phyloP scores from a whole-genome alignment of 2,888 invertebrate species.

The Macrophya annulata region DNA sequence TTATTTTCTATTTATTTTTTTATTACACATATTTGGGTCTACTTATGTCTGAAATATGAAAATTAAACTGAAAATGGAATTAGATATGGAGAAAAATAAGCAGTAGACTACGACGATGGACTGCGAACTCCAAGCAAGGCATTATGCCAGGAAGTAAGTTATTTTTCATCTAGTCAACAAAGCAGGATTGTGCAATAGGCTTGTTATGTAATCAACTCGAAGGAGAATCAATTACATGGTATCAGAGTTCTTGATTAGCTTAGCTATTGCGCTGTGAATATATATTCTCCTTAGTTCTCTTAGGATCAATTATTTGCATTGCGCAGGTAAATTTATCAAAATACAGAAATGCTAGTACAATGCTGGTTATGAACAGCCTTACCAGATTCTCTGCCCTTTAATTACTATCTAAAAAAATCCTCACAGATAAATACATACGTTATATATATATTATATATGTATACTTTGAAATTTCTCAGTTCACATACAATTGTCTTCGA shows the following conservation, averaged over 20 bases:
- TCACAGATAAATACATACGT: too few species aligned
- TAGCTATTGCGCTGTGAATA: not conserved
- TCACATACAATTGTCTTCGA: not conserved
- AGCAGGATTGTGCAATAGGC: not conserved
- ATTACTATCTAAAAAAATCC: not conserved
- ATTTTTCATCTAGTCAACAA: constrained; percentile 11
- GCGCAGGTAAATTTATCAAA: not conserved
- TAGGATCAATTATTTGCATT: not conserved
- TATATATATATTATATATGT: too few species aligned
- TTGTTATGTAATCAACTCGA: not conserved
- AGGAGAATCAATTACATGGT: not conserved
- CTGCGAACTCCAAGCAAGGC: not conserved
- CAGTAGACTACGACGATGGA: not conserved
- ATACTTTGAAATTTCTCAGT: not conserved
- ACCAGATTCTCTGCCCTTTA: not conserved
- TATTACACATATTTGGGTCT: not conserved
- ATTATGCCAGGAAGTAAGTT: constrained; percentile 34
- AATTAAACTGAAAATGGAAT: not conserved
- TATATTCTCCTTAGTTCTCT: not conserved
- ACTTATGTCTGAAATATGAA: not conserved
- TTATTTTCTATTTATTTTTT: not conserved
- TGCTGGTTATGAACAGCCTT: not conserved
- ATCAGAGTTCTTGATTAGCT: not conserved
- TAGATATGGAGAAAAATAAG: not conserved
- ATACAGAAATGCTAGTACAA: not conserved